A percentile compares a stretch with the other conserved stretches of the same genome.
phyloP scores from a whole-genome alignment of 2,888 invertebrate species.

The Caenorhabditis parvicauda region DNA sequence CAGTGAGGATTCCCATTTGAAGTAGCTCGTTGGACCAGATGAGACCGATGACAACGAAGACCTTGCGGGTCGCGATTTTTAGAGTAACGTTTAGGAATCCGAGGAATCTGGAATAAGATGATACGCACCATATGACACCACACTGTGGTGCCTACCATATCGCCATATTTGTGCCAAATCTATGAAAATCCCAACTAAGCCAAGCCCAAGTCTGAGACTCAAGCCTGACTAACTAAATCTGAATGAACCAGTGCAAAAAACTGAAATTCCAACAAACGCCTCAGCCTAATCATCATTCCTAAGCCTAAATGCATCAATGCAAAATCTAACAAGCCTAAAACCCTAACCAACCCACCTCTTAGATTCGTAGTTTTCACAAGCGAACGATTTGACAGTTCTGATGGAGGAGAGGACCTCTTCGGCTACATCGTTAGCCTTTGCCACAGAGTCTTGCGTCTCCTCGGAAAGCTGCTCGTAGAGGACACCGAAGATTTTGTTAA shows the following conservation, averaged over 20 bases:
- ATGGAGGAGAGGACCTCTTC: conserved; percentile 65
- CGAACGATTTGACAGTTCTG: conserved; percentile 65
- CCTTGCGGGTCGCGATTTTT: conserved; percentile 58
- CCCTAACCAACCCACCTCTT: conserved; percentile 16
- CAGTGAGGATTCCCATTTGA: conserved; percentile 61
- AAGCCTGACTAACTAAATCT: neutral
- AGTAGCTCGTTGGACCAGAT: conserved; percentile 63
- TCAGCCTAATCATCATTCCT: neutral
- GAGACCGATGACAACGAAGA: conserved; percentile 63
- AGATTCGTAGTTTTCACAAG: conserved; percentile 64
- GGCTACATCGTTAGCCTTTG: conserved; percentile 65
- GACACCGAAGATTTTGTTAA: conserved; percentile 64
- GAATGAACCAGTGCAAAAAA: neutral
- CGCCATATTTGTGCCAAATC: no score
- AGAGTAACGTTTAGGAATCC: conserved; percentile 51
- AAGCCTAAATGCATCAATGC: neutral
- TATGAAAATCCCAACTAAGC: no score
- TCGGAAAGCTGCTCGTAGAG: conserved; percentile 65
- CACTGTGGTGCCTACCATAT: neutral
- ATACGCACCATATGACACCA: neutral
- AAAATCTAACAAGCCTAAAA: neutral
- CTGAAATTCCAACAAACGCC: neutral
- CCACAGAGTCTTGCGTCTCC: conserved; percentile 64
- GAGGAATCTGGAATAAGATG: conserved; percentile 48
- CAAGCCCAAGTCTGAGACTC: no score